A percentile compares a stretch with the other conserved stretches of the same genome.
Conservation (phyloP, 2,113 vertebrate genomes). For the Dendropsophus ebraccatus region DNA sequence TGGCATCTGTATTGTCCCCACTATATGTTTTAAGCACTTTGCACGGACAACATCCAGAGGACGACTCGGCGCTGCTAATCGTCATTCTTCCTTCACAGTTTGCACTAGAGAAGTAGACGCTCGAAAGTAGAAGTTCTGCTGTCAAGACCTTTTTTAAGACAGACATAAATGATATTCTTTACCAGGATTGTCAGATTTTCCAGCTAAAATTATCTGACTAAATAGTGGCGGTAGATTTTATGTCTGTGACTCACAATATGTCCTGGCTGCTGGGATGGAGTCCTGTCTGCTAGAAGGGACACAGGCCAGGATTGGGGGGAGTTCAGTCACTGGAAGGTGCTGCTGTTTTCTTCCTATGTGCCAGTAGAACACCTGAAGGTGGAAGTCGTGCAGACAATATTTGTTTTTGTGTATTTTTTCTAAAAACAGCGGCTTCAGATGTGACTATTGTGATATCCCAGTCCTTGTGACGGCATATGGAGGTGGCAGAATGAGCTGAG, state of each 20-base stretch:
- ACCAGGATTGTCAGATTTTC: constrained; percentile 6
- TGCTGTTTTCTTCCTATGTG: neutral
- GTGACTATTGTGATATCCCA: no score
- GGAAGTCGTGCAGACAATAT: neutral
- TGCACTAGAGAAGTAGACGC: no score
- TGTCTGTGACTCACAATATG: constrained; percentile 20
- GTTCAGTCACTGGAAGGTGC: neutral
- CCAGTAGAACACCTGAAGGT: neutral
- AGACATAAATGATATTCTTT: neutral
- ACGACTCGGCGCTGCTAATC: no score
- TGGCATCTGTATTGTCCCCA: no score
- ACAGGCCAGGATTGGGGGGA: constrained; percentile 1
- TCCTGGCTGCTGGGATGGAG: neutral
- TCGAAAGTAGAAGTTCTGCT: no score
- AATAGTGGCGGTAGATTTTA: neutral
- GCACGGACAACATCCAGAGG: no score
- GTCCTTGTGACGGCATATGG: no score
- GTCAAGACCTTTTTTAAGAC: neutral
- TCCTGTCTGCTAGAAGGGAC: neutral
- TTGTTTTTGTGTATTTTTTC: no score
- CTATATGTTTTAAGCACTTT: no score
- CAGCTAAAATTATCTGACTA: neutral
- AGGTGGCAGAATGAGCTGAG: no score
- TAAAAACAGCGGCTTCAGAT: no score
- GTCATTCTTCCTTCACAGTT: no score